Evolutionary conservation across 2,888 invertebrate species (phyloP), one percentile per base, ranked within the genome.

Genomic region (Athalia rosae): DNA sequence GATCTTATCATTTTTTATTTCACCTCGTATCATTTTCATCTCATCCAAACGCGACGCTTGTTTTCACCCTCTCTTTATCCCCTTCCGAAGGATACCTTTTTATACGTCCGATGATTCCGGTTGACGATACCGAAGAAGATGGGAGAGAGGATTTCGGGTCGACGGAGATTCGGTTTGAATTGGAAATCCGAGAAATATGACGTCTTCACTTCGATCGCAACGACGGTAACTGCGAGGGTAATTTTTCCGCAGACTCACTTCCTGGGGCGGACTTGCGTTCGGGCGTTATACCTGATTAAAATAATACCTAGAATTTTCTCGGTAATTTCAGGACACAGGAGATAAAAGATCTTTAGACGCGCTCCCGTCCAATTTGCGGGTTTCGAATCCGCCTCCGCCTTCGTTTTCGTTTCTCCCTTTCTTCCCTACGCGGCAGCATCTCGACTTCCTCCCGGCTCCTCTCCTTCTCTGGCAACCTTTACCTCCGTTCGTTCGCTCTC

Each of bases 241-340:
- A 11, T 45, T 66, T 66, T 74, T 74, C 13, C 41, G 74, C 74
- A 74, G 74, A 61, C 74, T 74, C 74, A 74, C 61, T 74, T 74
- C 74, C 74, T 61, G 61, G 15, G 43, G 61, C 61, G 48, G 53
- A 15, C 28, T 5, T 13, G 47, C 13, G n/a, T 56, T 53, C 41
- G 53, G n/a, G n/a, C 9, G 53, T 15, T 48, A 48, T 66, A 48
- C 48, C 74, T 74, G 74, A 74, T 74, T 74, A 62, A 74, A 74
- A 74, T 74, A 74, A 74, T 74, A 74, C 74, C 74, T 61, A 48
- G 58, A 48, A 74, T 47, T 74, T 48, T 74, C 48, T 15, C 48
- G 15, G 62, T 74, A 74, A 74, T 74, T 74, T 74, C 50, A 62
- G 74, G 74, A 74, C 74, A 74, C 74, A 74, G 28, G 74, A 74